Conservation (phyloP, 1,140 invertebrate genomes). For the Camponotus floridanus region DNA sequence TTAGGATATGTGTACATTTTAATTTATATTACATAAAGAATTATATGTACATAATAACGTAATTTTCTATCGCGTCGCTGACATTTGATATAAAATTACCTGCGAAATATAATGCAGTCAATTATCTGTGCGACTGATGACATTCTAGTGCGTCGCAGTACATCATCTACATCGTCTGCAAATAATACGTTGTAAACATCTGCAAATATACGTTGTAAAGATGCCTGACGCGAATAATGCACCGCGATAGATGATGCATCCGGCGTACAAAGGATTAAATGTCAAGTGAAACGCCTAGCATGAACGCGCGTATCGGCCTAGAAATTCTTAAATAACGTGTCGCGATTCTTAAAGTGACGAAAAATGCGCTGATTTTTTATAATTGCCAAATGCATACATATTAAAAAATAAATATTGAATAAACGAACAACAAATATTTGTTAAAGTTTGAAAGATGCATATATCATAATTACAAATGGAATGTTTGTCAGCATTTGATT, state of each 20-base stretch:
- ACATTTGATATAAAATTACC: constrained; percentile 63
- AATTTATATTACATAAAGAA: constrained; percentile 15
- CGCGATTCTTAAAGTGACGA: constrained; percentile 34
- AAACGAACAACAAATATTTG: no score
- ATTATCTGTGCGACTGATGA: constrained; percentile 20
- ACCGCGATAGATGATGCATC: constrained; percentile 29
- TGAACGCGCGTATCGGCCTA: constrained; percentile 26
- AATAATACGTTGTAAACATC: constrained; percentile 55
- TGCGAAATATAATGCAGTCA: constrained; percentile 47
- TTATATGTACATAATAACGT: neutral
- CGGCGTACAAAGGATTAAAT: constrained; percentile 60
- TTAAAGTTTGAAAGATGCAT: no score
- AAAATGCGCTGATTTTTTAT: neutral
- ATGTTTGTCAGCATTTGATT: no score
- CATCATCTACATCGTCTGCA: constrained; percentile 35
- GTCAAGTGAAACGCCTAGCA: constrained; percentile 56
- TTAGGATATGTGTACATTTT: neutral
- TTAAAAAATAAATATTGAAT: neutral
- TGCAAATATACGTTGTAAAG: constrained; percentile 16
- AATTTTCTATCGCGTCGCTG: constrained; percentile 46
- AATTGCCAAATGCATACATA: neutral
- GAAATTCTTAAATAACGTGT: constrained; percentile 42
- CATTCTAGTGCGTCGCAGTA: constrained; percentile 42
- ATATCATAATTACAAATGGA: no score
- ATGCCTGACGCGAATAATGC: constrained; percentile 28